Evolutionary conservation across 2,797 vertebrate species (phyloP).

Genomic region (Eleutherodactylus coqui): DNA sequence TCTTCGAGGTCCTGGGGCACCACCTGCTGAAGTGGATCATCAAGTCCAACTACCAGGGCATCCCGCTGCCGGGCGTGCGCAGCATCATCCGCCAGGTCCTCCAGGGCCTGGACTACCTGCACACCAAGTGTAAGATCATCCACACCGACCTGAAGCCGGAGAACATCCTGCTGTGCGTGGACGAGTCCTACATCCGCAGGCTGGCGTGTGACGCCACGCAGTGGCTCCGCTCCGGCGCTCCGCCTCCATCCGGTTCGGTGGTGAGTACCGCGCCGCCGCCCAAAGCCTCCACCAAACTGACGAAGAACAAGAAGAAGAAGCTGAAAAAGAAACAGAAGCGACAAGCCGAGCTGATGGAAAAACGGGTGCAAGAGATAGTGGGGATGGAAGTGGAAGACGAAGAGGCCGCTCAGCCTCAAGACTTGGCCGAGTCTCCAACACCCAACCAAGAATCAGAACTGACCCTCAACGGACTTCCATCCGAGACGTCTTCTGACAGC

Average conservation of each 20-base stretch:
- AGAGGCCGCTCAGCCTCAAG: not conserved
- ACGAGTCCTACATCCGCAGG: slow-evolving; percentile 91
- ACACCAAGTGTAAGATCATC: slow-evolving; percentile 95
- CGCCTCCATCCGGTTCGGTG: slow-evolving; percentile 96
- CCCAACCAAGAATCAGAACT: not conserved
- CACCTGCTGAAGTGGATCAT: slow-evolving; percentile 99
- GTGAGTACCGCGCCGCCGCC: slow-evolving; percentile 94
- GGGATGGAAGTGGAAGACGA: slow-evolving; percentile 79
- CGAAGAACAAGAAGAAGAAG: slow-evolving; percentile 99
- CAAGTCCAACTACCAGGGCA: slow-evolving; percentile 97
- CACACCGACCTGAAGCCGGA: slow-evolving; percentile 98
- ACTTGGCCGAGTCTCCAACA: not conserved
- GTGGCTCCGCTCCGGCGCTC: slow-evolving; percentile 91
- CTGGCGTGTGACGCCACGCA: slow-evolving; percentile 95
- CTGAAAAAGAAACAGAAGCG: slow-evolving; percentile 98
- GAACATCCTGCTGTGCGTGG: slow-evolving; percentile 94
- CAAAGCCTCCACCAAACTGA: slow-evolving; percentile 91
- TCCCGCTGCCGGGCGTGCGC: slow-evolving; percentile 92
- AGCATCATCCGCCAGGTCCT: slow-evolving; percentile 96
- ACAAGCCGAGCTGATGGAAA: slow-evolving; percentile 92
- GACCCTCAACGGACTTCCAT: slow-evolving; percentile 9
- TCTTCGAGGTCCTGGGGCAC: slow-evolving; percentile 97
- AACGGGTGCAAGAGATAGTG: slow-evolving; percentile 91
- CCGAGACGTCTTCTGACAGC: slow-evolving; percentile 2
- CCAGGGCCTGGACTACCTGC: slow-evolving; percentile 95